phyloP scores from a whole-genome alignment of 2,113 vertebrate genomes.

The Spheniscus mendiculus region DNA sequence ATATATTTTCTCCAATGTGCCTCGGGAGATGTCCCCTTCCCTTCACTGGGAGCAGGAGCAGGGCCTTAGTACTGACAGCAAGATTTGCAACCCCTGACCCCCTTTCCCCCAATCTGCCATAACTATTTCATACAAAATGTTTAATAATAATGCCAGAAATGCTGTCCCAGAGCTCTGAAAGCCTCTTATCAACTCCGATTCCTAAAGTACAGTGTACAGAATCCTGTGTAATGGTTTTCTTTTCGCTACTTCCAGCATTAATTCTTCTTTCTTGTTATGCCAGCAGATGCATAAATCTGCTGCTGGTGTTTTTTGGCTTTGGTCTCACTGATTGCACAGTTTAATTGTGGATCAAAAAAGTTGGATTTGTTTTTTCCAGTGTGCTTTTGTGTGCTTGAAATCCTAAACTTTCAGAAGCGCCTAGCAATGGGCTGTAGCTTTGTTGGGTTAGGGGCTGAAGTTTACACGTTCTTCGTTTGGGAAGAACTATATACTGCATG shows the following conservation, averaged over 20 bases:
- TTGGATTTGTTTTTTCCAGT: not conserved
- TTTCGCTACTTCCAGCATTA: slow-evolving; percentile 13
- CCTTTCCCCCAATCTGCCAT: not conserved
- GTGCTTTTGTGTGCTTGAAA: not conserved
- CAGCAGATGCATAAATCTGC: slow-evolving; percentile 5
- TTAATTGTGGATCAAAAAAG: not conserved
- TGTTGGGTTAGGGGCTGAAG: not conserved
- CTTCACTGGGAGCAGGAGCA: not conserved
- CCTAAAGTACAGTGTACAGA: slow-evolving; percentile 13
- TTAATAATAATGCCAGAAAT: slow-evolving; percentile 37
- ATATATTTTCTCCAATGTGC: not conserved
- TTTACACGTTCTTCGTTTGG: not conserved
- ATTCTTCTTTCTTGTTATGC: slow-evolving; percentile 21
- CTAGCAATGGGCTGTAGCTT: not conserved
- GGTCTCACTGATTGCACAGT: not conserved
- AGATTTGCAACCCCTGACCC: slow-evolving; percentile 18
- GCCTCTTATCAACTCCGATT: slow-evolving; percentile 33
- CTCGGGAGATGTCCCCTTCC: slow-evolving; percentile 14
- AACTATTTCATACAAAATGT: slow-evolving; percentile 6
- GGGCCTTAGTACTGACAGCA: slow-evolving; percentile 1
- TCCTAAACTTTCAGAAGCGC: not conserved
- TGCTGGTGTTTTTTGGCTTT: not conserved
- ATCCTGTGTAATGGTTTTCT: slow-evolving; percentile 20
- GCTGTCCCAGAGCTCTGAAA: slow-evolving; percentile 6
- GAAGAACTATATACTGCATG: not conserved